Base-by-base conservation (phyloP, 2,888 invertebrate genomes). In the Eupithecia insigniata region DNA sequence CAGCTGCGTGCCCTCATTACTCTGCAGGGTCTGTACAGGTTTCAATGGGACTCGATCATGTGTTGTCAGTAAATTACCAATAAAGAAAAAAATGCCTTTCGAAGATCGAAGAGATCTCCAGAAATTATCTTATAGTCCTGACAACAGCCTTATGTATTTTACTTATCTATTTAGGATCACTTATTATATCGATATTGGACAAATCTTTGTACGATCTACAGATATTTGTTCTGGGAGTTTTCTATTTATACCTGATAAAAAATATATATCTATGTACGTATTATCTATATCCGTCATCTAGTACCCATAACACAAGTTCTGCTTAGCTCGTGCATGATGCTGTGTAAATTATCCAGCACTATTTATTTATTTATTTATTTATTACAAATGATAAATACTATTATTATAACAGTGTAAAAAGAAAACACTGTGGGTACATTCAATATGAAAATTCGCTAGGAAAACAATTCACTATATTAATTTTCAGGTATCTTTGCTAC, bases 1-100 rank as follows among this genome's bases (percentile, higher is more conserved):
- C 46, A 65, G 26, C 65, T 67, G 58, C 30, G 64, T 32, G 62
- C 32, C 30, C 65, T 39, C 39, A 32, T 66, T 67, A 55, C 16
- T 58, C 60, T 58, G 36, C 36, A 36, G 18, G 58, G 34, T 34
- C n/a, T 32, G 61, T 34, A 14, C 10, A 14, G 22, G 66, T 18
- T 46, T 66, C 16, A 46, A 55, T 55, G 5, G 26, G 55, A 51
- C 22, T 51, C 22, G 51, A 51, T 26, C 22, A 51, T 51, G 22
- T 22, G 22, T 51, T 51, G 22, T 22, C 22, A 4, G 22, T 22
- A 12, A 22, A 22, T 51, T 51, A 51, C 22, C 22, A 55, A 1
- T 5, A 26, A 14, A 4, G 26, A 26, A 26, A 26, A 51, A 51
- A 22, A 22, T 8, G 2, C 22, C 0, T 22, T n/a, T 46, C n/a